Evolutionary conservation across 2,888 invertebrate species (phyloP).

Genomic region (Cephus pulcher): DNA sequence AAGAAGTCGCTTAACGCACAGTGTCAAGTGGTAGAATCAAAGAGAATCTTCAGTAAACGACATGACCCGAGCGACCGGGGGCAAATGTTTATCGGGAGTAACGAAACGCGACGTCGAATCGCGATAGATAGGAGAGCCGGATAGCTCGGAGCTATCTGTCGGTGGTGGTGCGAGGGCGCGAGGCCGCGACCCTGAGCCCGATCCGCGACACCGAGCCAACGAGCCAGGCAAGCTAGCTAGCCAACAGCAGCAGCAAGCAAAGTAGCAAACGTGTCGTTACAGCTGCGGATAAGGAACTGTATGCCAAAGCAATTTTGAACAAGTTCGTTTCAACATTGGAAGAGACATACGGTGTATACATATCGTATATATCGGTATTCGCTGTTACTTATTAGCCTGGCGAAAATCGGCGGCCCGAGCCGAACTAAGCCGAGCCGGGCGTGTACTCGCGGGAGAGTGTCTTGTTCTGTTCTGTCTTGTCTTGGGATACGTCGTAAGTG

Average conservation of each 20-base stretch:
- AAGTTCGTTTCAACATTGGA: not conserved
- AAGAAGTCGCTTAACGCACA: not conserved
- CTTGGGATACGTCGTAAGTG: not conserved
- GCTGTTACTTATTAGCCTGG: not conserved
- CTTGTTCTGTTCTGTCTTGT: not conserved
- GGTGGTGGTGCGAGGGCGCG: conserved; percentile 33
- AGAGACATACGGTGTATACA: not conserved
- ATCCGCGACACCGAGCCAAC: conserved; percentile 33
- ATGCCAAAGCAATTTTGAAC: not conserved
- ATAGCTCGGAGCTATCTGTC: conserved; percentile 1
- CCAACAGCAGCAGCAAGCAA: conserved; percentile 4
- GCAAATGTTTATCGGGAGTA: conserved; percentile 14
- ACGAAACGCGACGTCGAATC: conserved; percentile 8
- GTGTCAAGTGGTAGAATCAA: not conserved
- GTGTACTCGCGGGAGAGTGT: not conserved
- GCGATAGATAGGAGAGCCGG: conserved; percentile 9
- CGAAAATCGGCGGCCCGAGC: not conserved
- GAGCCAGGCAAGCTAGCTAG: not conserved
- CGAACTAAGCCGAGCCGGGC: not conserved
- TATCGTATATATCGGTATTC: not conserved
- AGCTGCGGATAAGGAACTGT: not conserved
- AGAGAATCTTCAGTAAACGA: not conserved
- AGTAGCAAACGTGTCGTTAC: conserved; percentile 3
- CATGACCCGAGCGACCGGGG: conserved; percentile 14
- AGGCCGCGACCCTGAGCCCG: conserved; percentile 49